A percentile compares a stretch with the other conserved stretches of the same genome.
Evolutionary conservation across 2,113 vertebrate genomes (phyloP).

Genomic region (Sisor rabdophorus): DNA sequence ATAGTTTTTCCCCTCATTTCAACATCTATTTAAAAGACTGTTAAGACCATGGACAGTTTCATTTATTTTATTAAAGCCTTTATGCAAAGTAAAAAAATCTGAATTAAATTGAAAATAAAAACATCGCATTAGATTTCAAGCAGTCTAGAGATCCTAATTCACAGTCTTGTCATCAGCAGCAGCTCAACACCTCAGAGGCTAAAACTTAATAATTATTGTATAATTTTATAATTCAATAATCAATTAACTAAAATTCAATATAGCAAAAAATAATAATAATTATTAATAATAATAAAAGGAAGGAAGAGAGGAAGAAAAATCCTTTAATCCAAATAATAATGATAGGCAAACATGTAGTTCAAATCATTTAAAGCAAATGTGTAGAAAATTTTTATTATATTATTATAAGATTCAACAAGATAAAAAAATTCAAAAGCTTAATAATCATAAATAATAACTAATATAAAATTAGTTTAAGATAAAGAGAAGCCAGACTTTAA

Average conservation of each 20-base stretch:
- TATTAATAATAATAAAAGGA: too few species aligned
- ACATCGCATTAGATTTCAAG: not conserved
- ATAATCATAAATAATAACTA: too few species aligned
- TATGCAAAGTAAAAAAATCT: not conserved
- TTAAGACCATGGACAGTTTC: not conserved
- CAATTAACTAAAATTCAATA: too few species aligned
- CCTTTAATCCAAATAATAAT: not conserved
- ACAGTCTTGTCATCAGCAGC: not conserved
- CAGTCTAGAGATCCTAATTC: not conserved
- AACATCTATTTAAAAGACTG: conserved; percentile 9
- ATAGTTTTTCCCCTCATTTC: conserved; percentile 11
- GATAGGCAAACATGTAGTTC: not conserved
- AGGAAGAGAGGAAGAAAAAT: not conserved
- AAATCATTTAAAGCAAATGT: not conserved
- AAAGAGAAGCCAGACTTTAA: not conserved
- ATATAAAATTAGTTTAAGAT: too few species aligned
- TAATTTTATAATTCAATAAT: too few species aligned
- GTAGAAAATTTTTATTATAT: too few species aligned
- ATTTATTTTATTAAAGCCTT: not conserved
- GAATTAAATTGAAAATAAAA: not conserved
- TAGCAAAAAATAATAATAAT: too few species aligned
- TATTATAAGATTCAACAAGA: too few species aligned
- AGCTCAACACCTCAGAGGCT: too few species aligned
- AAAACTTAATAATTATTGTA: too few species aligned
- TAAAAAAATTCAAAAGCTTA: too few species aligned